phyloP scores from a whole-genome alignment of 2,888 invertebrate genomes.

The Xylota segnis region DNA sequence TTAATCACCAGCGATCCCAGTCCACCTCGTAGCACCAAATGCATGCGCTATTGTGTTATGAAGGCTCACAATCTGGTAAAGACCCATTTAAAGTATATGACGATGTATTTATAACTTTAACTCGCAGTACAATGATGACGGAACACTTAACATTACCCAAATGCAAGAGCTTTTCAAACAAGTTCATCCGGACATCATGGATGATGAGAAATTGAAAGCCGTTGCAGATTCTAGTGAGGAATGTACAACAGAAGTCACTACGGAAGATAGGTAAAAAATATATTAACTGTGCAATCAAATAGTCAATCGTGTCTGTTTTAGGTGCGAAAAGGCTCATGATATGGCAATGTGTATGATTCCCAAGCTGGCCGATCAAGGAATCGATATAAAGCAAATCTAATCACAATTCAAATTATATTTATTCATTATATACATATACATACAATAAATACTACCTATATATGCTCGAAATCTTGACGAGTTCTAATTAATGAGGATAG shows the following conservation, averaged over 20 bases:
- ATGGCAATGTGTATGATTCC: slow-evolving; percentile 43
- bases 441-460: too few relatives aligned
- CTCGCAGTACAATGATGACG: slow-evolving; percentile 44
- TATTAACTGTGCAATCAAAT: neutral
- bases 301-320: slow-evolving; percentile 13
- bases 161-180: slow-evolving; percentile 38
- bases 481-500: too few relatives aligned
- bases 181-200: slow-evolving; percentile 9
- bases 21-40: slow-evolving; percentile 40
- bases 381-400: slow-evolving; percentile 32
- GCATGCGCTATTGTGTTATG: slow-evolving; percentile 58
- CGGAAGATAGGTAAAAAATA: slow-evolving; percentile 33
- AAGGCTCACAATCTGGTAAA: slow-evolving; percentile 39
- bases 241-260: slow-evolving; percentile 10
- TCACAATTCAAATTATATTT: neutral
- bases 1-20: slow-evolving; percentile 53
- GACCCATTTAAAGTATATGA: neutral
- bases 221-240: slow-evolving; percentile 10
- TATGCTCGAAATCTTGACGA: too few relatives aligned
- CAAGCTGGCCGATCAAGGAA: slow-evolving; percentile 16
- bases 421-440: too few relatives aligned
- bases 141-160: slow-evolving; percentile 25
- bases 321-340: slow-evolving; percentile 47
- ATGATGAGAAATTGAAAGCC: slow-evolving; percentile 15
- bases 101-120: neutral